Conservation (phyloP, 1,140 invertebrate species). For the Bombus vancouverensis region DNA sequence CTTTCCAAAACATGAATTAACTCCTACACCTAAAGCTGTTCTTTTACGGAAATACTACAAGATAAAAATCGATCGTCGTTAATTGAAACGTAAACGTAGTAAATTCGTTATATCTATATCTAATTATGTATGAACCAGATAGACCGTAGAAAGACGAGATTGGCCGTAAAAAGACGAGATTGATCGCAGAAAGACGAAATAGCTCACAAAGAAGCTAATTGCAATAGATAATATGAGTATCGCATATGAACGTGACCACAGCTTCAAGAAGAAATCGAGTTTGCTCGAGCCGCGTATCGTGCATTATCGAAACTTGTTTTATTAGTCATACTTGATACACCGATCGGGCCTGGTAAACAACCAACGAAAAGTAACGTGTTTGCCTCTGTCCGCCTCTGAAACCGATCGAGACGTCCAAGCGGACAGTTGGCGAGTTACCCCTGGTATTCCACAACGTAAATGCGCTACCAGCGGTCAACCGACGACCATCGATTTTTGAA, state of each 20-base stretch:
- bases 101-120: neutral
- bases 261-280: neutral
- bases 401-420: neutral
- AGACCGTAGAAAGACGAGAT: too few relatives aligned
- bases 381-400: neutral
- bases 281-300: constrained; percentile 16
- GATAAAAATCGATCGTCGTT: too few relatives aligned
- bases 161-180: too few relatives aligned
- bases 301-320: constrained; percentile 62
- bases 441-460: neutral
- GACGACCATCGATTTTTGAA: neutral
- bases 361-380: neutral
- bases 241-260: neutral
- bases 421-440: constrained; percentile 13
- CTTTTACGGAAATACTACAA: neutral
- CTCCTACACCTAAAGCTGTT: too few relatives aligned
- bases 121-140: neutral
- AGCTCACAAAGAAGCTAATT: neutral
- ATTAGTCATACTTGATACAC: constrained; percentile 79
- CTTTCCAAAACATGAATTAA: too few relatives aligned
- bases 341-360: constrained; percentile 87
- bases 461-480: neutral
- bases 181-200: neutral
- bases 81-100: neutral
- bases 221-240: neutral